phyloP scores from a whole-genome alignment of 92 coral and sea anemone genomes.

The Umimayanthus chanpuru region DNA sequence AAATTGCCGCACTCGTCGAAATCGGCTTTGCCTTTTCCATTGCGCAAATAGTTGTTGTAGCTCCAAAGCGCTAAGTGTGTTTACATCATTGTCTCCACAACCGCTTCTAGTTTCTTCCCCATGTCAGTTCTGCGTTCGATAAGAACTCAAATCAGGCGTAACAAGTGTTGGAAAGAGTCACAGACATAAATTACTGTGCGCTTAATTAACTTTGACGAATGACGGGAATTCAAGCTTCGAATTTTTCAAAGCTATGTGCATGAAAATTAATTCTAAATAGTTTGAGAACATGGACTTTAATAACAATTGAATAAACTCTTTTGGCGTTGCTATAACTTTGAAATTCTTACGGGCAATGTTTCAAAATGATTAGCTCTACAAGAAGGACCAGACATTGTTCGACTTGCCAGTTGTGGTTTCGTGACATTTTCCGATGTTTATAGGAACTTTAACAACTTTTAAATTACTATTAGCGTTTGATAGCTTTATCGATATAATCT shows the following conservation, averaged over 20 bases:
- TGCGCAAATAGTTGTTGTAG: neutral
- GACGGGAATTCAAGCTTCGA: slow-evolving; percentile 25
- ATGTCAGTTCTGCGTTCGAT: neutral
- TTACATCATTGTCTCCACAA: neutral
- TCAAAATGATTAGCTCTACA: neutral
- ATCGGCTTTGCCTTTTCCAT: neutral
- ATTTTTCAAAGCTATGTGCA: neutral
- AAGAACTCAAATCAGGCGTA: neutral
- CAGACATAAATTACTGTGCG: slow-evolving; percentile 16
- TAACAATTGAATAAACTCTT: neutral
- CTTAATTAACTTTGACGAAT: slow-evolving; percentile 32
- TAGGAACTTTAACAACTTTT: neutral
- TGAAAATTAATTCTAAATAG: slow-evolving; percentile 5
- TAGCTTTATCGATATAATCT: neutral
- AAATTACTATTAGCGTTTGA: neutral
- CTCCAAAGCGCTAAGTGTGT: neutral
- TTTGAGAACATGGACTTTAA: neutral
- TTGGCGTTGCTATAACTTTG: neutral
- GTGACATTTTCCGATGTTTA: slow-evolving; percentile 19
- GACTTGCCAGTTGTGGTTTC: neutral
- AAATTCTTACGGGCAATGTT: neutral
- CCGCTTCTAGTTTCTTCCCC: neutral
- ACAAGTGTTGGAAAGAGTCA: neutral
- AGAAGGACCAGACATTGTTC: neutral
- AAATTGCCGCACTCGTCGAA: neutral